Conservation (phyloP, 2,113 vertebrate genomes). For the Elephas maximus region DNA sequence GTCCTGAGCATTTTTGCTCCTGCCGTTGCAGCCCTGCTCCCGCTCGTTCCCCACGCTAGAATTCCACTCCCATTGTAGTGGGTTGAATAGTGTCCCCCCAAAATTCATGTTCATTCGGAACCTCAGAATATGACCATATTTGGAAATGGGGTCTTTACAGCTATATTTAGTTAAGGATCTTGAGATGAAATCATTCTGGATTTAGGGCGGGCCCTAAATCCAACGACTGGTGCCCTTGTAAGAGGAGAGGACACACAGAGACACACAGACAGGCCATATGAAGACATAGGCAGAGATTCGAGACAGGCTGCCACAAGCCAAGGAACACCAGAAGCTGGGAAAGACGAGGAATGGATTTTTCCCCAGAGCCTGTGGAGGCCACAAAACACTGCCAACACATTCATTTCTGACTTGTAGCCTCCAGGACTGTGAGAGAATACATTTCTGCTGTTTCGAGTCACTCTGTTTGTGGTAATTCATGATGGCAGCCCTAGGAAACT, state of each 20-base stretch:
- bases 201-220: background rate
- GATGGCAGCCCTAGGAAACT: background rate
- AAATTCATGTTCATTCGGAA: background rate
- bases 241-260: background rate
- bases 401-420: background rate
- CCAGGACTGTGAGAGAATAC: background rate
- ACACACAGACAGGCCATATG: background rate
- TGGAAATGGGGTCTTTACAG: background rate
- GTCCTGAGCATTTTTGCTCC: background rate
- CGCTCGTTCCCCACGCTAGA: background rate
- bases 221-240: background rate
- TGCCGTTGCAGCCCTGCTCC: background rate
- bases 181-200: background rate
- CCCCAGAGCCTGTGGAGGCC: background rate
- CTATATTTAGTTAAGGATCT: background rate
- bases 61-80: background rate
- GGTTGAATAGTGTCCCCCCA: background rate
- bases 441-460: background rate
- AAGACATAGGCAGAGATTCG: background rate
- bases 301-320: background rate
- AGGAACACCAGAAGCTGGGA: background rate
- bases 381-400: background rate
- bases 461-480: background rate
- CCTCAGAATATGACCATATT: background rate
- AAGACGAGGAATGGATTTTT: background rate